Evolutionary conservation across 2,888 invertebrate species (phyloP).

Genomic region (Aleiodes leptofemur): DNA sequence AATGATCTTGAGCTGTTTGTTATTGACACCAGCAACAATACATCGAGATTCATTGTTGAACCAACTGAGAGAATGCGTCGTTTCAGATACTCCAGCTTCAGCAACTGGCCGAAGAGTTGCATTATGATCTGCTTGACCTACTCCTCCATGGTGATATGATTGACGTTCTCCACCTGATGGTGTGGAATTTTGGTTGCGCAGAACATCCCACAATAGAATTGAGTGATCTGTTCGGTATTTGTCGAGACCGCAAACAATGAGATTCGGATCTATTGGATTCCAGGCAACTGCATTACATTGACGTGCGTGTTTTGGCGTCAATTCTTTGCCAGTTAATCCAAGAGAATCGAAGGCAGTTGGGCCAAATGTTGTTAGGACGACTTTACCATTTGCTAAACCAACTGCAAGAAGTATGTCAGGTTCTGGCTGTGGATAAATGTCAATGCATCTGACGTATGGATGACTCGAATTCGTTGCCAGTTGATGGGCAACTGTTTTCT

Average conservation of each 20-base stretch:
- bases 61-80: constrained; percentile 91
- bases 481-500: constrained; percentile 82
- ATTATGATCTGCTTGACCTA: constrained; percentile 76
- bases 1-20: constrained; percentile 90
- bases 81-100: constrained; percentile 90
- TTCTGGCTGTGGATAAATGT: constrained; percentile 87
- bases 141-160: constrained; percentile 64
- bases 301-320: constrained; percentile 89
- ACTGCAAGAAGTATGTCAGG: constrained; percentile 89
- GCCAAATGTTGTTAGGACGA: constrained; percentile 87
- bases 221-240: constrained; percentile 93
- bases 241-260: constrained; percentile 92
- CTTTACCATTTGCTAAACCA: constrained; percentile 92
- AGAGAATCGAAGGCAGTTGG: constrained; percentile 82
- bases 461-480: constrained; percentile 85
- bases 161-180: constrained; percentile 57
- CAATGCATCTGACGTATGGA: constrained; percentile 90
- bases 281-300: constrained; percentile 92
- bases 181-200: constrained; percentile 75
- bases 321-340: constrained; percentile 84
- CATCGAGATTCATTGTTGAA: constrained; percentile 84
- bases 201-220: constrained; percentile 92
- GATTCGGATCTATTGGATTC: constrained; percentile 88
- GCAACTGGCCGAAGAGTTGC: constrained; percentile 78
- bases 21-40: constrained; percentile 92